Evolutionary conservation across 2,888 invertebrate genomes (phyloP).

Genomic region (Spodoptera picta): DNA sequence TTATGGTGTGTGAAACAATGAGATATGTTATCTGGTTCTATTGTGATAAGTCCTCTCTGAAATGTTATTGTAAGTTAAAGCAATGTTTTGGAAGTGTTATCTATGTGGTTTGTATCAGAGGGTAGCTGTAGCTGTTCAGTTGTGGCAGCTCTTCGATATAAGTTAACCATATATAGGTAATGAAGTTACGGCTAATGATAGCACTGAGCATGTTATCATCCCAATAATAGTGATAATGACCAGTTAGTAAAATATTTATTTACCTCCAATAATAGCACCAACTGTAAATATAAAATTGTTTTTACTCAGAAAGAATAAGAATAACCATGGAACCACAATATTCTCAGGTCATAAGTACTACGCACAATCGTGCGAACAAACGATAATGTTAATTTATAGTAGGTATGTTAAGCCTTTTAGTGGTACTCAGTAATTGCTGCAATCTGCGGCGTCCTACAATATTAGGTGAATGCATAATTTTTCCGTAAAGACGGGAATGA

Average conservation of each 20-base stretch:
- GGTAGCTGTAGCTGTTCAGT: constrained; percentile 4
- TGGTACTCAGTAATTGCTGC: constrained; percentile 61
- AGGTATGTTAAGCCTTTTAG: constrained; percentile 56
- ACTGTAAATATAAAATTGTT: too few relatives aligned
- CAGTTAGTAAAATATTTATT: too few relatives aligned
- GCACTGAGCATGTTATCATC: too few relatives aligned
- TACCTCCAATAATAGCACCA: too few relatives aligned
- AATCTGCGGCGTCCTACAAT: constrained; percentile 53
- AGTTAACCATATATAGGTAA: background rate
- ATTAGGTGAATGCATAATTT: constrained; percentile 77
- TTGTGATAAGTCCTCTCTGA: constrained; percentile 47
- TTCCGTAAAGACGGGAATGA: constrained; percentile 73
- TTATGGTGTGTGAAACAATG: constrained; percentile 49
- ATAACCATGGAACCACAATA: too few relatives aligned
- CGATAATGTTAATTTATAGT: constrained; percentile 58
- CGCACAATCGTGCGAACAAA: constrained; percentile 40
- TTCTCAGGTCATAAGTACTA: background rate
- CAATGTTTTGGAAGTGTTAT: constrained; percentile 51
- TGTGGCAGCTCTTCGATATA: constrained; percentile 4
- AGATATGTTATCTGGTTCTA: constrained; percentile 45
- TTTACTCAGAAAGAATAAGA: too few relatives aligned
- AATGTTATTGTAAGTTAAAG: constrained; percentile 51
- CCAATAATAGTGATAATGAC: too few relatives aligned
- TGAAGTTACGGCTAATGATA: too few relatives aligned
- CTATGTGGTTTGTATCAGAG: constrained; percentile 32